Evolutionary conservation across 1,140 invertebrate species (phyloP).

Genomic region (Drosophila repletoides): DNA sequence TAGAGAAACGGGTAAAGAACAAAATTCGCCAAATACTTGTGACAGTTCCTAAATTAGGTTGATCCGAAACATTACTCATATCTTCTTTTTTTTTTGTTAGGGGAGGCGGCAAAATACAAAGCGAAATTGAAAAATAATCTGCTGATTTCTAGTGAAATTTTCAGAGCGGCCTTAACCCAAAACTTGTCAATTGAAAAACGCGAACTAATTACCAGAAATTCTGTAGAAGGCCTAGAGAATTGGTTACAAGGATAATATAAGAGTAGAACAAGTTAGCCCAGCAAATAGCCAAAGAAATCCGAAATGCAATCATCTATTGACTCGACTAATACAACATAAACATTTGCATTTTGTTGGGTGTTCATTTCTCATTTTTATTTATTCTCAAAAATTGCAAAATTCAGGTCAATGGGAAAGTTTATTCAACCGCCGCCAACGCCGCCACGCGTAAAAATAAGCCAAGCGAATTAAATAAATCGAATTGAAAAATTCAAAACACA

Average conservation of each 20-base stretch:
- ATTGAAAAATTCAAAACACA: slow-evolving; percentile 1
- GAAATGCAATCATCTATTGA: not conserved
- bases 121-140: slow-evolving; percentile 5
- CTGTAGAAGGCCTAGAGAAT: too few relatives aligned
- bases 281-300: slow-evolving; percentile 9
- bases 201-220: slow-evolving; percentile 18
- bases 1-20: not conserved
- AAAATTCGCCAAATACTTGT: slow-evolving; percentile 31
- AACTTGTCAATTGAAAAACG: slow-evolving; percentile 10
- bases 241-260: slow-evolving; percentile 45
- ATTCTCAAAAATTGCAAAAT: slow-evolving; percentile 15
- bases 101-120: slow-evolving; percentile 4
- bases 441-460: slow-evolving; percentile 19
- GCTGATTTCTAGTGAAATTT: not conserved
- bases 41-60: slow-evolving; percentile 62
- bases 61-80: slow-evolving; percentile 44
- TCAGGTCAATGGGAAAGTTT: slow-evolving; percentile 52
- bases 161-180: slow-evolving; percentile 34
- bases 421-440: slow-evolving; percentile 26
- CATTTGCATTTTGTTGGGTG: slow-evolving; percentile 1
- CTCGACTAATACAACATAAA: not conserved
- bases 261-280: too few relatives aligned
- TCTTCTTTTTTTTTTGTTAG: not conserved
- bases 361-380: slow-evolving; percentile 23
- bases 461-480: not conserved